phyloP scores from a whole-genome alignment of 2,797 vertebrate species.

The Macropodus opercularis region DNA sequence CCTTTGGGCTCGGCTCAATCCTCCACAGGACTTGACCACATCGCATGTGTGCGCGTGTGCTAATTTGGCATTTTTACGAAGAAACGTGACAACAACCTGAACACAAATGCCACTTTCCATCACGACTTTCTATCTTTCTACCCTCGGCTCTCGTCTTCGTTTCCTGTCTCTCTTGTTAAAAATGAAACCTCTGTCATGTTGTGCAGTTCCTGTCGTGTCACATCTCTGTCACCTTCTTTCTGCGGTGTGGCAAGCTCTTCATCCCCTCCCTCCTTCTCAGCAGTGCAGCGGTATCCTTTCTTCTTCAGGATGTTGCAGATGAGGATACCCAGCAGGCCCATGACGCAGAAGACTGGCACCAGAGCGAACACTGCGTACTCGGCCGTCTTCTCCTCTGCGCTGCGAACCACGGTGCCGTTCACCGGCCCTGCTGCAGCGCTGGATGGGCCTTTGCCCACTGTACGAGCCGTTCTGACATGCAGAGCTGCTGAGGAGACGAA shows the following conservation, averaged over 20 bases:
- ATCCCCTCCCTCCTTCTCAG: conserved; percentile 86
- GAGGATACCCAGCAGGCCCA: conserved; percentile 93
- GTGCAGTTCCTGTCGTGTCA: not conserved
- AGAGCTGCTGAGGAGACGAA: conserved; percentile 15
- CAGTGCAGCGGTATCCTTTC: conserved; percentile 91
- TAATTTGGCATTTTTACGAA: conserved; percentile 29
- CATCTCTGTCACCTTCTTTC: conserved; percentile 83
- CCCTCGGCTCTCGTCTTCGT: not conserved
- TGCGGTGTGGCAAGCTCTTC: conserved; percentile 76
- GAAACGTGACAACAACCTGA: conserved; percentile 20
- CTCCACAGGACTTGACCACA: conserved; percentile 27
- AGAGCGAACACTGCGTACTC: conserved; percentile 92
- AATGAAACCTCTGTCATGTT: not conserved
- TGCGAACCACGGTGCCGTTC: conserved; percentile 82
- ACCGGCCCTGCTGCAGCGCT: conserved; percentile 34
- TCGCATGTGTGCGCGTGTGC: conserved; percentile 5
- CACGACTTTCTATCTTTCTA: not conserved
- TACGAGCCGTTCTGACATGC: conserved; percentile 71
- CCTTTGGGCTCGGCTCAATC: conserved; percentile 15
- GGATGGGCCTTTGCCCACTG: conserved; percentile 62
- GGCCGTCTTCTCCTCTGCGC: conserved; percentile 83
- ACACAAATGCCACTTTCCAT: conserved; percentile 17
- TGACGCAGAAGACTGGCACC: conserved; percentile 93
- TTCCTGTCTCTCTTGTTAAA: not conserved
- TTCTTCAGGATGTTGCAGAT: conserved; percentile 96